phyloP scores from a whole-genome alignment of 2,113 vertebrate species.

The Acanthisitta chloris region DNA sequence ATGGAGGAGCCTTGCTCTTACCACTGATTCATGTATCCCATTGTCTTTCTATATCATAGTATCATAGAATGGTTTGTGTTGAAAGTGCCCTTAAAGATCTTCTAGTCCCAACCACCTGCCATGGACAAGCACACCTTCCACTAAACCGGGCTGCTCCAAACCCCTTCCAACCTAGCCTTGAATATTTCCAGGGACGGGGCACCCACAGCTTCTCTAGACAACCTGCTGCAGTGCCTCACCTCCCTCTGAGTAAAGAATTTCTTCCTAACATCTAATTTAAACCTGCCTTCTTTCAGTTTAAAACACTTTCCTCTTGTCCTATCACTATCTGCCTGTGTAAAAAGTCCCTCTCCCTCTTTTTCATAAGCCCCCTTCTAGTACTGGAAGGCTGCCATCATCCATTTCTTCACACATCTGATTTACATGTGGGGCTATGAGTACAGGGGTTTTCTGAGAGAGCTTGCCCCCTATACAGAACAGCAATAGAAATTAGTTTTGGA shows the following conservation, averaged over 20 bases:
- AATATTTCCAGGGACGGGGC: neutral
- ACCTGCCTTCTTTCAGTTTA: neutral
- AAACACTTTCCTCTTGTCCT: neutral
- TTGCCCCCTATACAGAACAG: neutral
- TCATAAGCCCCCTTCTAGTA: neutral
- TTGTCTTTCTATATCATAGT: neutral
- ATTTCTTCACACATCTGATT: neutral
- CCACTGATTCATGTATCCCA: accelerated
- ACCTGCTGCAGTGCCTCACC: neutral
- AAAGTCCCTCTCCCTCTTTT: neutral
- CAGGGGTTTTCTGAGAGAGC: neutral
- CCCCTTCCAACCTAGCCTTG: neutral
- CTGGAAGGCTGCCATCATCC: neutral
- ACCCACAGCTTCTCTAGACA: neutral
- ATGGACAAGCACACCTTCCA: neutral
- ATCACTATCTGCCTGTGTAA: neutral
- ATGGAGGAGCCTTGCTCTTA: neutral
- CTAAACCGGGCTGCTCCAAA: neutral
- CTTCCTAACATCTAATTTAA: neutral
- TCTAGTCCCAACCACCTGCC: neutral
- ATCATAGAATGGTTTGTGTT: neutral
- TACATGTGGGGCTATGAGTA: accelerated
- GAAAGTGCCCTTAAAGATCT: neutral
- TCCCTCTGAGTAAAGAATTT: neutral
- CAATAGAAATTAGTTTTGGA: neutral